Base-by-base conservation (phyloP, 2,797 vertebrate genomes). In the Acanthopagrus latus region DNA sequence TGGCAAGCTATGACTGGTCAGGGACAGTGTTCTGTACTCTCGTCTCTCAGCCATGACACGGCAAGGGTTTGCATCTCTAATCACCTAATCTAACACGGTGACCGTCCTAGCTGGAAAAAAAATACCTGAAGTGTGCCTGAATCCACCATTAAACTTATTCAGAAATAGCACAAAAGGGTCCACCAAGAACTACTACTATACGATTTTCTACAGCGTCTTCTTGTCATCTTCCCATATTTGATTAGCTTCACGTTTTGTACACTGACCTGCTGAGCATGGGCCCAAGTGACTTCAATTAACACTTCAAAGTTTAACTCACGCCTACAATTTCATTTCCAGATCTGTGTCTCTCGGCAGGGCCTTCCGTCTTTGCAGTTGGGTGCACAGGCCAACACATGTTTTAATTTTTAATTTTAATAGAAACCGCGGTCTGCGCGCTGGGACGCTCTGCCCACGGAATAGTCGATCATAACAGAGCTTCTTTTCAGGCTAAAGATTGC, bases 381-480 rank as follows among this genome's bases (percentile, higher is more conserved):
- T 60, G 59, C 74, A 74, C 56, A 74, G 50, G 63, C 47, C 51
- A 75, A 69, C 38, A 38, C 38, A 10, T 38, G 38, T 38, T 38
- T 38, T 38, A 38, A 38, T 38, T 38, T 38, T 3, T 9, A 2
- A 60, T 64, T 86, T 81, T 73, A 82, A 85, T 75, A 63, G 82
- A 83, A 84, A 57, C 54, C 67, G 66, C 71, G 76, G 38, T 38
- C 74, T 82, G 23, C 9, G 78, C 71, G 71, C 38, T 57, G 67
- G 6, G 11, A 18, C 27, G 4, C 47, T 77, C 72, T 74, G 64
- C 66, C 78, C 76, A 83, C 60, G 69, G 50, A 60, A n/a, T 51
- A 59, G 63, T 67, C 10, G 72, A 74, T 87, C 73, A 79, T 81
- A 71, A 66, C 51, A 58, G 1, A 18, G 18, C 29, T 27, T 38